Base-by-base conservation (phyloP, 1,140 invertebrate species). In the Anastrepha ludens region DNA sequence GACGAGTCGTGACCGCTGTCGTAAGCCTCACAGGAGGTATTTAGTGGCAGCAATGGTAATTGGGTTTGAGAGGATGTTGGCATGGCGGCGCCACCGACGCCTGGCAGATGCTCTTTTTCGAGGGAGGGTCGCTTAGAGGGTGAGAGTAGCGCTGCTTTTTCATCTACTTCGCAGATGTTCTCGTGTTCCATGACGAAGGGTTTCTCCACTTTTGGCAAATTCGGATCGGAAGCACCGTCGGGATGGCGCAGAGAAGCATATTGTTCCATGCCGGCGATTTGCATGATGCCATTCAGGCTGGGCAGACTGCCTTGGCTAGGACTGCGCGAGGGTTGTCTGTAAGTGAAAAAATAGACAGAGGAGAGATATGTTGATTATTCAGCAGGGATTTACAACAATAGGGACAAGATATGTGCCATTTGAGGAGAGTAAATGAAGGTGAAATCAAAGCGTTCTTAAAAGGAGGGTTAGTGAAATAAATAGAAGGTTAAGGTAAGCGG, bases 181-280 rank as follows among this genome's bases (percentile, higher is more conserved):
- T 89, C 88, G 64, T 93, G 91, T 85, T 91, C 90, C 1, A 91
- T 88, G 0, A 90, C 89, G 62, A 92, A 91, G 11, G 90, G 87
- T 70, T 94, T 91, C 95, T 95, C 88, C 94, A 93, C 94, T 96
- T 96, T 93, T 96, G 96, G 95, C 89, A 98, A 94, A 94, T 98
- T 97, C 13, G 97, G 97, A 95, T 98, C 97, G 5, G 97, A 98
- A 47, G 97, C 97, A 62, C 97, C 97, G 91, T 98, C 97, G 2
- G 97, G 97, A 94, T 98, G 97, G 90, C 97, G 94, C 15, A 97
- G 93, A 87, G 96, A 96, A 4, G 97, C 96, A 87, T 93, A 93
- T 85, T 93, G 92, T 58, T 93, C 92, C 92, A 97, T 96, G 89
- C 96, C 93, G 8, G 94, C 94, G 65, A 95, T 94, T 86, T 94